Base-by-base conservation (phyloP, 1,140 invertebrate genomes). In the Drosophila kurseongensis region DNA sequence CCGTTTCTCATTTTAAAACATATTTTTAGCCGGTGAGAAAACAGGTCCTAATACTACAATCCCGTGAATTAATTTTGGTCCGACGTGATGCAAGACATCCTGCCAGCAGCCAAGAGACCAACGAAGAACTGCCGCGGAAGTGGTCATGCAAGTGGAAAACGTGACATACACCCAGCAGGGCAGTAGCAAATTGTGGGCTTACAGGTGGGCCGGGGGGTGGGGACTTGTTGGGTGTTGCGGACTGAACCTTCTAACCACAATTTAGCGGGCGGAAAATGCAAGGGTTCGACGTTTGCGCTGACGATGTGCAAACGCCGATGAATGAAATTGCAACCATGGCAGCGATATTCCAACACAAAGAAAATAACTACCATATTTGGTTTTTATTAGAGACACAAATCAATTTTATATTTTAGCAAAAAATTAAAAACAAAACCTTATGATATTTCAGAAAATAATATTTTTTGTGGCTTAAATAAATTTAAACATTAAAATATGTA, bases 241-340 rank as follows among this genome's bases (percentile, higher is more conserved):
- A 27, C 29, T 18, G 41, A 67, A 59, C 35, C 65, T 47, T 57
- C 76, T 52, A 52, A 58, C 81, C 82, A 78, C 82, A 85, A 80
- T 86, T 85, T 78, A 71, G 67, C 50, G 68, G 51, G 50, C 57
- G 52, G 48, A 55, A 47, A 71, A 79, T 57, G 65, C 51, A 42
- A 76, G 54, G 47, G 72, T 58, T 67, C 55, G 72, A 58, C 47
- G 54, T 52, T 66, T 16, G 47, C 60, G 63, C 67, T 77, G 81
- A 69, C 83, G 76, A 79, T 72, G 74, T 84, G 80, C 68, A 78
- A 78, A 77, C 51, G 63, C n/a, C 38, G 14, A 58, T 67, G 52
- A 59, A 72, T 58, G 27, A 50, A 75, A 45, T 16, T 75, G 71
- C 51, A 75, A 23, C 71, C 45, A 65, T 75, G 72, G 35, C 16